phyloP scores from a whole-genome alignment of 2,888 invertebrate genomes.

The Crepidodera aurea region DNA sequence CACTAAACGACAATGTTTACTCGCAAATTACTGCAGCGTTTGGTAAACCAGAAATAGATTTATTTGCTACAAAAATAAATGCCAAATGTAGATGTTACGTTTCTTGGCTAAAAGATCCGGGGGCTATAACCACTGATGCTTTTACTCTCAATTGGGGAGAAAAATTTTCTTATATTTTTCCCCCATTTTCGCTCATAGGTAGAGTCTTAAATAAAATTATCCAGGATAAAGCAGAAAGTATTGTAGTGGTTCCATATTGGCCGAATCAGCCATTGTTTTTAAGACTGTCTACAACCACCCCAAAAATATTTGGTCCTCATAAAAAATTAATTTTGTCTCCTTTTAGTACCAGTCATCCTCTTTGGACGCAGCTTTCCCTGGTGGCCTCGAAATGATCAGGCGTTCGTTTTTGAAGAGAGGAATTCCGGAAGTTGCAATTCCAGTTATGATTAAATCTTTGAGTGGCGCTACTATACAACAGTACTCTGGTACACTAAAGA shows the following conservation, averaged over 20 bases:
- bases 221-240: conserved; percentile 44
- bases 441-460: background rate
- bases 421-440: conserved; percentile 6
- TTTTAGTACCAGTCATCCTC: conserved; percentile 20
- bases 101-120: conserved; percentile 46
- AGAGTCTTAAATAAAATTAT: conserved; percentile 47
- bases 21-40: background rate
- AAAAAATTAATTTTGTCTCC: conserved; percentile 20
- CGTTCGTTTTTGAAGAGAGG: conserved; percentile 14
- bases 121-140: conserved; percentile 42
- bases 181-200: conserved; percentile 47
- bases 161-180: conserved; percentile 46
- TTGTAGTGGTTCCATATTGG: conserved; percentile 48
- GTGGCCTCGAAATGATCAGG: conserved; percentile 18
- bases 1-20: conserved; percentile 7
- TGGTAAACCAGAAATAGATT: conserved; percentile 25
- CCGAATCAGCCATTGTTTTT: conserved; percentile 39
- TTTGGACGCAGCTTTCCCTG: conserved; percentile 21
- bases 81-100: conserved; percentile 28
- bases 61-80: conserved; percentile 27
- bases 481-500: background rate
- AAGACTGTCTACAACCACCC: background rate
- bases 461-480: conserved; percentile 1
- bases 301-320: conserved; percentile 5
- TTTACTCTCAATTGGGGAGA: conserved; percentile 43